Evolutionary conservation across 2,113 vertebrate genomes (phyloP), one percentile per base, ranked within the genome.

Genomic region (Amphiprion ocellaris): DNA sequence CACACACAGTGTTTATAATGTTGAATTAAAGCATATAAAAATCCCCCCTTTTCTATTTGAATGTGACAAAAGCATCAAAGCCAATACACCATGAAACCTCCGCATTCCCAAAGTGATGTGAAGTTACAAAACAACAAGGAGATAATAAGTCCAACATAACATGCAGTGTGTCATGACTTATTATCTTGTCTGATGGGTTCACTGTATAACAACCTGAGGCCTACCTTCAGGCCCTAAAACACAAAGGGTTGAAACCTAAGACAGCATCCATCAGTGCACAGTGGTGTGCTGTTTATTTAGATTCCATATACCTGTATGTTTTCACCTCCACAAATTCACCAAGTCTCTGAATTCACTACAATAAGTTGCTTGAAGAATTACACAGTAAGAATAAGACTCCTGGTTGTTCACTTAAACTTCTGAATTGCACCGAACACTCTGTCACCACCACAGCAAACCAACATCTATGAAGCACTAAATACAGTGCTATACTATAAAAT

Each of bases 201-300:
- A 69, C 60, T 85, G 65, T 83, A n/a, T 77, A 79, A 67, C 21
- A 47, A 53, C 74, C 60, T 33, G 15, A 53, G 68, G 74, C 79
- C 76, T 28, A 47, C 71, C 81, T 91, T 68, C 71, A 47, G 81
- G 76, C 80, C 81, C 67, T 79, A 28, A 80, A 62, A 90, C 79
- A 92, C 84, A 86, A 83, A 85, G 33, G 73, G 66, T 15, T 69
- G 87, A 81, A 87, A 88, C 79, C 77, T 70, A 64, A 90, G 70
- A 74, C 74, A 74, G 10, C 56, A 75, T 74, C 68, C 81, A 77
- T 61, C 55, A 66, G 79, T 24, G 74, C 78, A 76, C 87, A 71
- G 50, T 41, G 30, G 41, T 64, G 72, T 24, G 23, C 55, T 56
- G 58, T 56, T 69, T 62, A 37, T 73, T 61, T 19, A 33, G 58